Percentiles rank a stretch among this genome's conserved stretches.
phyloP scores from a whole-genome alignment of 2,113 vertebrate genomes.

The Indicator indicator region DNA sequence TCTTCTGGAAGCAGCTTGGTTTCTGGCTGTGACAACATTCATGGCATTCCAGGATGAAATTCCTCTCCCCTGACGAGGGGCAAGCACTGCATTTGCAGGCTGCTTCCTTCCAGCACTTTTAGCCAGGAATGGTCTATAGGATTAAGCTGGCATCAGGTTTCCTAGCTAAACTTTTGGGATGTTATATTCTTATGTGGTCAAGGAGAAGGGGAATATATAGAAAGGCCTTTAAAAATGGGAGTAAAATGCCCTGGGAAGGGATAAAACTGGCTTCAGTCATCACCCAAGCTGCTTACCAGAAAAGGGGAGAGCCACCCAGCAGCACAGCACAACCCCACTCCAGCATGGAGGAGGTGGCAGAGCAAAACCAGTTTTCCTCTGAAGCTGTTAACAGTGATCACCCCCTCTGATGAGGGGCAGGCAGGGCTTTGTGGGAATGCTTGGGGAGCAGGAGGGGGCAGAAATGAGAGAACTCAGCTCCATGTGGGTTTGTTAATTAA shows the following conservation, averaged over 20 bases:
- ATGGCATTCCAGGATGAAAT: neutral
- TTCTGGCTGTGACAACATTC: neutral
- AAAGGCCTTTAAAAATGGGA: neutral
- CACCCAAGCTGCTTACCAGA: neutral
- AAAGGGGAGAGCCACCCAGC: neutral
- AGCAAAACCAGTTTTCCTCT: neutral
- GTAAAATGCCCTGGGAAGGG: neutral
- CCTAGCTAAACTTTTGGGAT: neutral
- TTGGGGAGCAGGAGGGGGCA: neutral
- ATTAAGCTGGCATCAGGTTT: neutral
- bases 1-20: neutral
- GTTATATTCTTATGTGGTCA: neutral
- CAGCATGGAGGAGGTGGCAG: neutral
- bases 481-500: neutral
- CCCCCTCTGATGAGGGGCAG: neutral
- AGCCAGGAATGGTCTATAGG: neutral
- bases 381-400: neutral
- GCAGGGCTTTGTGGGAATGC: neutral
- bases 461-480: neutral
- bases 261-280: neutral
- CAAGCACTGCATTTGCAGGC: neutral
- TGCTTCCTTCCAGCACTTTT: neutral
- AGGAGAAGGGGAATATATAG: neutral
- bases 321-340: neutral
- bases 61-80: neutral